Evolutionary conservation across 2,888 invertebrate genomes (phyloP).

Genomic region (Ophioninae sp.): DNA sequence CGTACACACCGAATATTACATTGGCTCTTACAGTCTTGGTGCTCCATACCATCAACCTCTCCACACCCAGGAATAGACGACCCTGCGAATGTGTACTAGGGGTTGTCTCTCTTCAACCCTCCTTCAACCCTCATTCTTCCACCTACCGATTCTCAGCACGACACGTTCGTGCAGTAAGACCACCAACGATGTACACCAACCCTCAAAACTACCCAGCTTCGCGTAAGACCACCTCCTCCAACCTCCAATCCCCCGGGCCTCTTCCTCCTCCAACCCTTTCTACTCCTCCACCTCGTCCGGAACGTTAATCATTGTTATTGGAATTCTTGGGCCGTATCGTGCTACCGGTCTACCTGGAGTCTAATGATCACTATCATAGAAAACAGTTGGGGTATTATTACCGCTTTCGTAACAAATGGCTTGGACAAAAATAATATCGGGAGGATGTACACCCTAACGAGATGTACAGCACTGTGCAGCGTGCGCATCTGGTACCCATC

Average conservation of each 20-base stretch:
- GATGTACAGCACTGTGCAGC: background rate
- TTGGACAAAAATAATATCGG: slow-evolving; percentile 53
- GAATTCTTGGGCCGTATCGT: slow-evolving; percentile 63
- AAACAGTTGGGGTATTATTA: slow-evolving; percentile 54
- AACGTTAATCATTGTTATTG: slow-evolving; percentile 74
- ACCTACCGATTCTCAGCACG: slow-evolving; percentile 52
- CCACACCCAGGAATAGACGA: background rate
- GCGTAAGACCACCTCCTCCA: background rate
- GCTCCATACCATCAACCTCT: slow-evolving; percentile 31
- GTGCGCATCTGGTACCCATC: background rate
- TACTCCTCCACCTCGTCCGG: slow-evolving; percentile 63
- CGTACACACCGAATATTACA: slow-evolving; percentile 55
- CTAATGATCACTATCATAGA: slow-evolving; percentile 58
- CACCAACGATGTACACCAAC: slow-evolving; percentile 61
- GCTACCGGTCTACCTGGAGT: slow-evolving; percentile 53
- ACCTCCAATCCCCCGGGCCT: no score
- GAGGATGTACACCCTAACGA: slow-evolving; percentile 20
- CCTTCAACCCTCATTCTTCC: slow-evolving; percentile 19
- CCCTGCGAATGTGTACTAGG: slow-evolving; percentile 8
- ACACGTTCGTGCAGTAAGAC: slow-evolving; percentile 59
- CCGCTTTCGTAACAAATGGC: slow-evolving; percentile 47
- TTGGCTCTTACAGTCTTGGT: slow-evolving; percentile 46
- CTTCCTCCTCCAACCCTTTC: background rate
- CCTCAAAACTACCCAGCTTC: slow-evolving; percentile 60
- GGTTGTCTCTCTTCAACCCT: slow-evolving; percentile 48